Percentiles rank a stretch among this genome's conserved stretches.
Conservation (phyloP, 1,140 invertebrate species). For the Vanessa tameamea region DNA sequence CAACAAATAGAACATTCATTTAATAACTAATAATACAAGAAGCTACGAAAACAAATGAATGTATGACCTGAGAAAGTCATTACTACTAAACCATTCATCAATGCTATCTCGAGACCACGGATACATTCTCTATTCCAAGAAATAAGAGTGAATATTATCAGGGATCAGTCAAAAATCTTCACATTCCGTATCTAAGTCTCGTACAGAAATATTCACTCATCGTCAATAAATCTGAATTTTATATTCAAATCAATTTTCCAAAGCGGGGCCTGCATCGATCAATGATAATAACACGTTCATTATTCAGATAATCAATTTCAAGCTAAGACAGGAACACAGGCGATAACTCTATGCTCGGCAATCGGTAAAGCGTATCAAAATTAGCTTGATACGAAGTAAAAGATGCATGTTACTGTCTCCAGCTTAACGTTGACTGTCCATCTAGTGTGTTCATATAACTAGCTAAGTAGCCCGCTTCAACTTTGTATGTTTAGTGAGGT, state of each 20-base stretch:
- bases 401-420: constrained; percentile 11
- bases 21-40: no score
- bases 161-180: no score
- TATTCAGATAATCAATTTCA: constrained; percentile 23
- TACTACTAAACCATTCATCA: no score
- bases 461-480: no score
- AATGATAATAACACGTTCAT: constrained; percentile 25
- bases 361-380: constrained; percentile 19
- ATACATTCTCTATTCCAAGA: no score
- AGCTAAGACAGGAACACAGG: constrained; percentile 6
- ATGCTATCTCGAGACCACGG: no score
- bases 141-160: no score
- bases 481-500: no score
- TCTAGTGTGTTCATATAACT: constrained; percentile 5
- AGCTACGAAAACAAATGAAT: no score
- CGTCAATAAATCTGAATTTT: neutral
- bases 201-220: neutral
- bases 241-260: neutral
- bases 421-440: constrained; percentile 17
- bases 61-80: no score
- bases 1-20: no score
- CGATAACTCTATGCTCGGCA: constrained; percentile 9
- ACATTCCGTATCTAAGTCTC: no score
- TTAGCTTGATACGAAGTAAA: constrained; percentile 3
- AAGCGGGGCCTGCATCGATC: constrained; percentile 7